Evolutionary conservation across 2,797 vertebrate species (phyloP).

Genomic region (Hapalemur alaotrensis): DNA sequence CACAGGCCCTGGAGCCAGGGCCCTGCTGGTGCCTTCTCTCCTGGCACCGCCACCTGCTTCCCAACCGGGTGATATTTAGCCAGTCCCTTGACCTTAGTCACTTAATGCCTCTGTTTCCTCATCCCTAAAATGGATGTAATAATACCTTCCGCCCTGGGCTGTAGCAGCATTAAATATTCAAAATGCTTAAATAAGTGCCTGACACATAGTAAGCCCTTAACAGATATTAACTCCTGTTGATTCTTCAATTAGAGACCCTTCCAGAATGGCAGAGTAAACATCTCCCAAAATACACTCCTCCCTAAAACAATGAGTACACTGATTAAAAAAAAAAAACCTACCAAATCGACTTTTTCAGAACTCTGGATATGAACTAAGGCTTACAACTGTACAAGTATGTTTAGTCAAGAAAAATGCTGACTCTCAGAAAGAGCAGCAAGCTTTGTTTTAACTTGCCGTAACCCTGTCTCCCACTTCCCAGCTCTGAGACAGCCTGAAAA

Average conservation of each 20-base stretch:
- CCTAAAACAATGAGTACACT: background rate
- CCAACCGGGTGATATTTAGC: background rate
- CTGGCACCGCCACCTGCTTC: background rate
- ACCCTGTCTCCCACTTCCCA: background rate
- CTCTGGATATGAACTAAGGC: background rate
- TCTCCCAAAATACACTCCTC: background rate
- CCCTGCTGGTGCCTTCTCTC: background rate
- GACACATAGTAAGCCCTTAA: background rate
- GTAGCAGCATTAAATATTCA: background rate
- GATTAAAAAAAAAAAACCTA: background rate
- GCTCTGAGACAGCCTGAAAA: background rate
- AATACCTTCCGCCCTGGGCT: background rate
- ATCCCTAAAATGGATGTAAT: background rate
- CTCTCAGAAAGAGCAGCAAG: background rate
- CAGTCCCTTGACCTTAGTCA: background rate
- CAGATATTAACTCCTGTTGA: background rate
- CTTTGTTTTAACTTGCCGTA: background rate
- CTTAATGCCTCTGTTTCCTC: background rate
- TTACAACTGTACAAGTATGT: background rate
- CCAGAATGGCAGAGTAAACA: background rate
- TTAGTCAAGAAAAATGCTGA: background rate
- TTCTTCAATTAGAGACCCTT: background rate
- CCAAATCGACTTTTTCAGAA: background rate
- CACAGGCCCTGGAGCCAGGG: background rate
- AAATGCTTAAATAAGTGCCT: background rate